Conservation (phyloP, 2,797 vertebrate genomes). For the Oreochromis grahami region DNA sequence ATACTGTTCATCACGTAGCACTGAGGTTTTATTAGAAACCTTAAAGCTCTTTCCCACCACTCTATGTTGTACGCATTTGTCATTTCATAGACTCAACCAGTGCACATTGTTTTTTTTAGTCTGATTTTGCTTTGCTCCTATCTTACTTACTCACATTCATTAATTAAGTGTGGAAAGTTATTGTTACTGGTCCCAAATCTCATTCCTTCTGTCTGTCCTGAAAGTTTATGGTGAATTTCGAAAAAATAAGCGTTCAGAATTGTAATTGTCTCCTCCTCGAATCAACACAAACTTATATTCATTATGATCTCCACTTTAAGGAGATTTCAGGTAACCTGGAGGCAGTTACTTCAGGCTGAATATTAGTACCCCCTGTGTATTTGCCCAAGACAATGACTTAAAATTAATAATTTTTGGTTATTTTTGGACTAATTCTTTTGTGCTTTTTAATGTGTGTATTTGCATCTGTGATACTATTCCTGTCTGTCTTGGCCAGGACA, state of each 20-base stretch:
- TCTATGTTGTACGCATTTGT: neutral
- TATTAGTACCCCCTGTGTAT: neutral
- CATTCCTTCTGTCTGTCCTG: neutral
- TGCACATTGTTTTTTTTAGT: fast-evolving
- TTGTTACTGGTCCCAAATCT: neutral
- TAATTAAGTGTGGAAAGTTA: neutral
- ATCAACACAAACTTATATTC: neutral
- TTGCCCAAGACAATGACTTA: neutral
- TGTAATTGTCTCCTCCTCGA: neutral
- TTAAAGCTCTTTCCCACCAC: neutral
- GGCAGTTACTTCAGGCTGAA: neutral
- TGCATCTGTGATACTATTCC: neutral
- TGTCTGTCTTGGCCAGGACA: neutral
- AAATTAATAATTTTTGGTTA: neutral
- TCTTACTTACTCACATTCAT: neutral
- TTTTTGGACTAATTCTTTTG: neutral
- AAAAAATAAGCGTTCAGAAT: neutral
- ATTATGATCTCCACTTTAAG: neutral
- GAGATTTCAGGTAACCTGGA: fast-evolving
- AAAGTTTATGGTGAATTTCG: neutral
- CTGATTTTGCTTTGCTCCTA: neutral
- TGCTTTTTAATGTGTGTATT: neutral
- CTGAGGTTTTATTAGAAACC: neutral
- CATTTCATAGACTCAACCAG: neutral
- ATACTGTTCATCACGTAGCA: neutral